Percentiles rank a stretch among this genome's conserved stretches.
Conservation (phyloP, 2,113 vertebrate species). For the Eretmochelys imbricata region DNA sequence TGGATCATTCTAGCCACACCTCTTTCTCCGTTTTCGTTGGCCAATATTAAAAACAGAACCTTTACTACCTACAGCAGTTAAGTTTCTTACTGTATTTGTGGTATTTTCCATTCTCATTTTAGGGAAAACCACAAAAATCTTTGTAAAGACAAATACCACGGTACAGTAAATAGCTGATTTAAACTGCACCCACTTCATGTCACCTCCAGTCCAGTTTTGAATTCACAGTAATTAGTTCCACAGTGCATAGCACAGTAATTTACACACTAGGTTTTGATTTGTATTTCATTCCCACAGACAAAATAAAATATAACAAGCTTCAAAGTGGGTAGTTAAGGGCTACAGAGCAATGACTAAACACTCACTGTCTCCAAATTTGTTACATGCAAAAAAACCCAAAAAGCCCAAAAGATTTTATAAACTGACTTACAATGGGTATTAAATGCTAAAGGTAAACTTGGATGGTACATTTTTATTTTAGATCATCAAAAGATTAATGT, state of each 20-base stretch:
- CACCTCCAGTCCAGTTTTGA: not conserved
- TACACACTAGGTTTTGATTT: slow-evolving; percentile 6
- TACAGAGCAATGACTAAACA: not conserved
- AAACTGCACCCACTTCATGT: not conserved
- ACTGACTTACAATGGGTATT: slow-evolving; percentile 28
- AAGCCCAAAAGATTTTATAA: slow-evolving; percentile 27
- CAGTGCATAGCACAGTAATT: not conserved
- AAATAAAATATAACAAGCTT: not conserved
- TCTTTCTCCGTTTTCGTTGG: not conserved
- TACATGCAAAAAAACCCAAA: not conserved
- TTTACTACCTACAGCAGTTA: not conserved
- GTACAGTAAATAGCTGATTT: not conserved
- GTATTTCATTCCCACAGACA: not conserved
- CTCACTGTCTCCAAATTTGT: slow-evolving; percentile 1
- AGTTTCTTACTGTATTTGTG: accelerated
- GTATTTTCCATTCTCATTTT: not conserved
- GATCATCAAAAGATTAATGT: slow-evolving; percentile 71
- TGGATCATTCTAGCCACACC: not conserved
- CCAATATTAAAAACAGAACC: not conserved
- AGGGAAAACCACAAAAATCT: not conserved
- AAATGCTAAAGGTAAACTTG: slow-evolving; percentile 53
- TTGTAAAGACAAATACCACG: not conserved
- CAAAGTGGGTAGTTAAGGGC: not conserved
- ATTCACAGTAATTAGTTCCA: not conserved
- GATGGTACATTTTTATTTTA: slow-evolving; percentile 60